These are phyloP conservation scores for Elephas maximus DNA, from an alignment of 2,113 vertebrate species.

Conservation along the genomic window DNA sequence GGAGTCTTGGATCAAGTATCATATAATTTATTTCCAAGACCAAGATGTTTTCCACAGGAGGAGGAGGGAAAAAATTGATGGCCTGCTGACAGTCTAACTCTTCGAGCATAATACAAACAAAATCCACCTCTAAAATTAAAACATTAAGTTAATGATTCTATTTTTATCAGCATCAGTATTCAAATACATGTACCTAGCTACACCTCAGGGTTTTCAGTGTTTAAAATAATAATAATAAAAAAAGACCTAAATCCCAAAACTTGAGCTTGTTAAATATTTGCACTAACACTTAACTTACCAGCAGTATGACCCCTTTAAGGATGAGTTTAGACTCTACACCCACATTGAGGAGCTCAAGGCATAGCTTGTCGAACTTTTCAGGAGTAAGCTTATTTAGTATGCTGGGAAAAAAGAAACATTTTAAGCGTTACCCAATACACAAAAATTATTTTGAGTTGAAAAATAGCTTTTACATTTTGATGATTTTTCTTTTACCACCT, in stretches of 20 bases:
- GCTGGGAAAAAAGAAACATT: slow-evolving; percentile 86
- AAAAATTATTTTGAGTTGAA: not conserved
- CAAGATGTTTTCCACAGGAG: not conserved
- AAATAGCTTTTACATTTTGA: not conserved
- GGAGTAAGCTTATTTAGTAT: slow-evolving; percentile 99
- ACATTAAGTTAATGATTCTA: not conserved
- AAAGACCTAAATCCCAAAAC: not conserved
- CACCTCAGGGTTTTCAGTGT: not conserved
- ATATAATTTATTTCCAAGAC: not conserved
- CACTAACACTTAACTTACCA: slow-evolving; percentile 90
- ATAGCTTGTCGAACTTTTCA: slow-evolving; percentile 99
- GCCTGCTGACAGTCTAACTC: not conserved
- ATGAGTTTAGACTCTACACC: slow-evolving; percentile 99
- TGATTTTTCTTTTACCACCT: not conserved
- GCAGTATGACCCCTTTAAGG: slow-evolving; percentile 99
- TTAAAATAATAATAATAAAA: not conserved
- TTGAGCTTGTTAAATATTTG: not conserved
- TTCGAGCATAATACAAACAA: not conserved
- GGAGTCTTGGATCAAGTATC: not conserved
- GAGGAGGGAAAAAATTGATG: not conserved
- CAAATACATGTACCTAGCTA: not conserved
- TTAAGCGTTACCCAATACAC: slow-evolving; percentile 1
- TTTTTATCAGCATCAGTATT: not conserved
- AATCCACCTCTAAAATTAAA: not conserved
- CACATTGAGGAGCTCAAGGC: slow-evolving; percentile 99